Evolutionary conservation across 1,140 invertebrate species (phyloP).

Genomic region (Brachionus rotundiformis): DNA sequence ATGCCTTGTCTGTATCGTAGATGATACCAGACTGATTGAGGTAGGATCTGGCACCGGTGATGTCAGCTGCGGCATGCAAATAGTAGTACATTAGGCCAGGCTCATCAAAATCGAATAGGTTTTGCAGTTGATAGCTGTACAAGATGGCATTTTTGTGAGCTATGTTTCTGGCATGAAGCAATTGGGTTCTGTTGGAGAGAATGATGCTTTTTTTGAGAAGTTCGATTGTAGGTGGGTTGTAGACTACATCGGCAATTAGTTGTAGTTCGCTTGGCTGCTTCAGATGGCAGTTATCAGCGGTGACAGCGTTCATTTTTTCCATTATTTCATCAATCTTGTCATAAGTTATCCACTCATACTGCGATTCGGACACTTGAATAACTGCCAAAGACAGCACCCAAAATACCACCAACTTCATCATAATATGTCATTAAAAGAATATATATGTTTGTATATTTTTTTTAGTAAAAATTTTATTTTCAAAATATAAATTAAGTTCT

Average conservation of each 20-base stretch:
- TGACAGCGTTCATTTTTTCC: slow-evolving; percentile 76
- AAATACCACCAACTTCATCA: not conserved
- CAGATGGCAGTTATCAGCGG: slow-evolving; percentile 80
- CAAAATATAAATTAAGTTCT: not conserved
- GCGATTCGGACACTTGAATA: slow-evolving; percentile 57
- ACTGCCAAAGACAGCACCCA: not conserved
- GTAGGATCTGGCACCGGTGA: slow-evolving; percentile 80
- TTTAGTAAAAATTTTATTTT: not conserved
- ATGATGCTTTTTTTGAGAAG: slow-evolving; percentile 90
- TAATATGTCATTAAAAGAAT: no score
- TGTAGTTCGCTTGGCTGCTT: slow-evolving; percentile 80
- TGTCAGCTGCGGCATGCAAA: slow-evolving; percentile 87
- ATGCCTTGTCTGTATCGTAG: slow-evolving; percentile 89
- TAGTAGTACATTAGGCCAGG: slow-evolving; percentile 98
- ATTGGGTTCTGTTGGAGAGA: slow-evolving; percentile 86
- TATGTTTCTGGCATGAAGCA: slow-evolving; percentile 92
- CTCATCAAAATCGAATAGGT: slow-evolving; percentile 70
- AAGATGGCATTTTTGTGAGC: slow-evolving; percentile 89
- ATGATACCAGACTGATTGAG: slow-evolving; percentile 91
- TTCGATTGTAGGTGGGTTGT: slow-evolving; percentile 89
- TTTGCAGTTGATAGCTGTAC: slow-evolving; percentile 83
- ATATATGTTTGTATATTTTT: no score
- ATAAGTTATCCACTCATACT: slow-evolving; percentile 82
- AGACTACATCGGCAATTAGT: slow-evolving; percentile 78
- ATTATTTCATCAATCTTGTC: slow-evolving; percentile 86